These are phyloP conservation scores for Cryptoprocta ferox DNA, from an alignment of 2,797 vertebrate genomes.

Conservation along the genomic window DNA sequence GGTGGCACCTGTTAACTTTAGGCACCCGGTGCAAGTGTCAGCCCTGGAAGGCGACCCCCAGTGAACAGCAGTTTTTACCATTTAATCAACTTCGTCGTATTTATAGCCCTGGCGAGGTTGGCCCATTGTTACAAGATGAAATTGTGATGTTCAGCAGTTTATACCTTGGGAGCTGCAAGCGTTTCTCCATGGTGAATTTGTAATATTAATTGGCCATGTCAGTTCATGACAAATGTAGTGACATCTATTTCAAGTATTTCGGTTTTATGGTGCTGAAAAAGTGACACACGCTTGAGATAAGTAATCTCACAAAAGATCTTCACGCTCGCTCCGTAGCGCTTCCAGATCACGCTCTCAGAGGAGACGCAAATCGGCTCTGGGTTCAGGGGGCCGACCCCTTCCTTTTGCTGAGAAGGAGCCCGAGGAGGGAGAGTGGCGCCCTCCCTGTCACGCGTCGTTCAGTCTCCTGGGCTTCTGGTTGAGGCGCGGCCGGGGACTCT, in stretches of 20 bases:
- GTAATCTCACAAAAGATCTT: slow-evolving; percentile 78
- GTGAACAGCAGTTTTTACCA: slow-evolving; percentile 43
- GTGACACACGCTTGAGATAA: slow-evolving; percentile 74
- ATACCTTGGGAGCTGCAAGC: slow-evolving; percentile 80
- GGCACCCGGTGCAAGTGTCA: slow-evolving; percentile 54
- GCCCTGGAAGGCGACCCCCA: slow-evolving; percentile 7
- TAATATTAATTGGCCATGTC: slow-evolving; percentile 84
- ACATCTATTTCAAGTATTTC: slow-evolving; percentile 84
- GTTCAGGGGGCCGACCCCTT: neutral
- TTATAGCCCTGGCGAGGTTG: slow-evolving; percentile 76
- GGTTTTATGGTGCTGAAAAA: slow-evolving; percentile 77
- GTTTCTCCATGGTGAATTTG: slow-evolving; percentile 82
- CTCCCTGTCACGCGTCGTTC: neutral
- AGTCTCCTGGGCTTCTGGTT: neutral
- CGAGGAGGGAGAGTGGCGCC: fast-evolving
- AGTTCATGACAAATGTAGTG: slow-evolving; percentile 82
- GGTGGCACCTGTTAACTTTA: slow-evolving; percentile 58
- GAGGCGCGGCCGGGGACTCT: neutral
- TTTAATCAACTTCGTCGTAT: slow-evolving; percentile 69
- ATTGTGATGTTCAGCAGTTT: slow-evolving; percentile 83
- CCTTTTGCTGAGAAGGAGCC: neutral
- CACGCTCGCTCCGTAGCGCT: neutral
- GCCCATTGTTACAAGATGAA: slow-evolving; percentile 78
- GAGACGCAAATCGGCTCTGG: neutral
- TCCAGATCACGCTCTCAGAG: slow-evolving; percentile 35